Evolutionary conservation across 2,113 vertebrate genomes (phyloP).

Genomic region (Pteruthius melanotis): DNA sequence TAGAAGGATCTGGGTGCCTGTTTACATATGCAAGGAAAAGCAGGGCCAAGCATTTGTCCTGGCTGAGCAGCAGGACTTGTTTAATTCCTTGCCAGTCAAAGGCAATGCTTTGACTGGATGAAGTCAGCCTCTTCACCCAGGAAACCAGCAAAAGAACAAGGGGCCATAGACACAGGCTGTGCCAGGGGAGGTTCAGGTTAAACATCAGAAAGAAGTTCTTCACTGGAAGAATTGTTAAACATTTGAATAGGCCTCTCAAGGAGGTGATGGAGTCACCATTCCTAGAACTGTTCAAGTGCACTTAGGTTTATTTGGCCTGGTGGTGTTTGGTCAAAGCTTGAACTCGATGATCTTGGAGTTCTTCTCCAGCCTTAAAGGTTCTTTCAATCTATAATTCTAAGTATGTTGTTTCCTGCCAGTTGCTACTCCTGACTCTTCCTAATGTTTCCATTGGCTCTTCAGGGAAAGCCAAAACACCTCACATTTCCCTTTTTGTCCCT

Average conservation of each 20-base stretch:
- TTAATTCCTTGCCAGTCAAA: not conserved
- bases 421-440: not conserved
- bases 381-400: not conserved
- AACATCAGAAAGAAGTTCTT: not conserved
- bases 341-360: not conserved
- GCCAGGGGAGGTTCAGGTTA: not conserved
- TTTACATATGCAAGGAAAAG: not conserved
- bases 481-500: not conserved
- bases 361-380: not conserved
- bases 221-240: not conserved
- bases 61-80: not conserved
- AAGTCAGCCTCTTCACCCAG: not conserved
- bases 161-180: accelerated
- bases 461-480: not conserved
- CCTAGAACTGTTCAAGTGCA: not conserved
- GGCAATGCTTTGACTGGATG: not conserved
- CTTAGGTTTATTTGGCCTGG: not conserved
- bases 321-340: not conserved
- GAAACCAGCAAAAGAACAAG: accelerated
- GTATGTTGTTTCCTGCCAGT: not conserved
- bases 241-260: not conserved
- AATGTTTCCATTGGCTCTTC: not conserved
- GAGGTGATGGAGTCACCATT: not conserved
- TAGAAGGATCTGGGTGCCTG: not conserved
- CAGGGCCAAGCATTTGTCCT: not conserved